Conservation (phyloP, 2,888 invertebrate genomes). For the Notodonta dromedarius region DNA sequence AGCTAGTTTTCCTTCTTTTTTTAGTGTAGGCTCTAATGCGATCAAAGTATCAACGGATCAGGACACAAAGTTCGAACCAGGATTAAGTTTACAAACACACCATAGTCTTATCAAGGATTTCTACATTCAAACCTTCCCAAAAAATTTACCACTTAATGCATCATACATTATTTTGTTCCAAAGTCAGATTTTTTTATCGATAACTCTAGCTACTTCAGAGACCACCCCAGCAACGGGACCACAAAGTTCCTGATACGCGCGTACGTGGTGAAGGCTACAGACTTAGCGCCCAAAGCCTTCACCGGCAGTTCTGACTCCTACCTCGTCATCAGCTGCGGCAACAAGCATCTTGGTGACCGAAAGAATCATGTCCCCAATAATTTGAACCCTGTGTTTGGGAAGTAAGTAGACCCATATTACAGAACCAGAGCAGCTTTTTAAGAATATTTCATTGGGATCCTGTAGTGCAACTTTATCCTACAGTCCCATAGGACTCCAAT, state of each 20-base stretch:
- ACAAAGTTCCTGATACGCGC: constrained; percentile 88
- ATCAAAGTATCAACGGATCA: constrained; percentile 8
- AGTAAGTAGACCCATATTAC: constrained; percentile 61
- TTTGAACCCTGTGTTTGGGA: constrained; percentile 93
- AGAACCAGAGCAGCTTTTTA: too few relatives aligned
- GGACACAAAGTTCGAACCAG: too few relatives aligned
- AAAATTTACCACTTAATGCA: too few relatives aligned
- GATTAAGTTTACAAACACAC: too few relatives aligned
- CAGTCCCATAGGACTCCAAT: too few relatives aligned
- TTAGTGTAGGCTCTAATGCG: background rate
- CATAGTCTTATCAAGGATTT: too few relatives aligned
- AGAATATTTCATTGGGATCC: too few relatives aligned
- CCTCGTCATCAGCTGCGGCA: constrained; percentile 87
- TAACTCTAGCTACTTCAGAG: constrained; percentile 76
- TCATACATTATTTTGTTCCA: too few relatives aligned
- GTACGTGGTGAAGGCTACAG: constrained; percentile 89
- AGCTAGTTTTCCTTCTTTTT: too few relatives aligned
- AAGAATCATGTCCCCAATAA: constrained; percentile 89
- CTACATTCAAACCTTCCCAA: too few relatives aligned
- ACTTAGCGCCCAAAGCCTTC: constrained; percentile 88
- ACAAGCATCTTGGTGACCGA: constrained; percentile 84
- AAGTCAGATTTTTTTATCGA: too few relatives aligned
- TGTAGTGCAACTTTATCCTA: too few relatives aligned
- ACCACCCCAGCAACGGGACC: constrained; percentile 86
- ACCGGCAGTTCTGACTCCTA: constrained; percentile 92